A percentile compares a stretch with the other conserved stretches of the same genome.
These are phyloP conservation scores for Ceryle rudis DNA, from an alignment of 2,797 vertebrate genomes.

Conservation along the genomic window DNA sequence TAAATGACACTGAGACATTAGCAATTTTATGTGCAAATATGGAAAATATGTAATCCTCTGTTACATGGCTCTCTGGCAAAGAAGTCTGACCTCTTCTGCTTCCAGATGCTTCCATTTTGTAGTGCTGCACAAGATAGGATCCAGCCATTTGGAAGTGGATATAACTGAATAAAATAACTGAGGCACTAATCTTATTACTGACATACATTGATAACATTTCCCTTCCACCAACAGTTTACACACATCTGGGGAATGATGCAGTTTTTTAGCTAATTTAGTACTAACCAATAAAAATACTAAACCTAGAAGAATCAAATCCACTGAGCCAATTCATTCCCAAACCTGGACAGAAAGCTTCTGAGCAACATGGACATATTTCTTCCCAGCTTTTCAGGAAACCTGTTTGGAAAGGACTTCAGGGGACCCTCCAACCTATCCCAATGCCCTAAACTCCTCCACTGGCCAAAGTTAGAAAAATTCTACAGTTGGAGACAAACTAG, in stretches of 20 bases:
- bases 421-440: not conserved
- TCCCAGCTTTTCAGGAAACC: not conserved
- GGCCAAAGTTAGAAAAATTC: not conserved
- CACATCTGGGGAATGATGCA: not conserved
- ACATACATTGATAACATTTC: not conserved
- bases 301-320: not conserved
- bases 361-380: not conserved
- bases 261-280: not conserved
- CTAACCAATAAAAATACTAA: not conserved
- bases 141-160: not conserved
- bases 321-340: not conserved
- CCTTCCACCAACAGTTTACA: not conserved
- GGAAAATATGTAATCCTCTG: not conserved
- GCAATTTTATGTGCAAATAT: accelerated
- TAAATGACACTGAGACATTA: not conserved
- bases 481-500: not conserved
- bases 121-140: not conserved
- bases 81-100: not conserved
- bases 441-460: not conserved
- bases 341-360: not conserved
- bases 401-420: not conserved
- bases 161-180: not conserved
- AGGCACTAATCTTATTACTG: not conserved
- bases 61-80: not conserved
- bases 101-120: not conserved